Evolutionary conservation across 1,140 invertebrate genomes (phyloP).

Genomic region (Yoshiicerus persimilis): DNA sequence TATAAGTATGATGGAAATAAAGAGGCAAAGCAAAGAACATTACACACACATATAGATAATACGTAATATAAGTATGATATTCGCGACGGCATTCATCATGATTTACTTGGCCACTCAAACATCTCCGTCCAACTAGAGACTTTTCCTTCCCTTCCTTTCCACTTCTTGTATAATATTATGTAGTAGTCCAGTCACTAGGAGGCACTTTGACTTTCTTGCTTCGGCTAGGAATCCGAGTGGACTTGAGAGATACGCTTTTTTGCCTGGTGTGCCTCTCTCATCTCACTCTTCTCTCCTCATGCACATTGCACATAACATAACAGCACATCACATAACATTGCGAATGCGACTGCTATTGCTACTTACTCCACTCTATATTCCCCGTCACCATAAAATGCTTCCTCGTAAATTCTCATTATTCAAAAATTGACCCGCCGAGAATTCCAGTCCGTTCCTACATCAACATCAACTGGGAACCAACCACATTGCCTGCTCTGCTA

Average conservation of each 20-base stretch:
- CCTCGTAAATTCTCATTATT: slow-evolving; percentile 49
- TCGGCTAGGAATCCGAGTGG: neutral
- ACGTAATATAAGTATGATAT: slow-evolving; percentile 36
- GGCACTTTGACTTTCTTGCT: neutral
- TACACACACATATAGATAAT: neutral
- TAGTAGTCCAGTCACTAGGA: no score
- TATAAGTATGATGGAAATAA: neutral
- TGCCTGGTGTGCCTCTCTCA: neutral
- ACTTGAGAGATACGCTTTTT: neutral
- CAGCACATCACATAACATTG: neutral
- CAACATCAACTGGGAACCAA: neutral
- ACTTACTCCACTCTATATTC: slow-evolving; percentile 30
- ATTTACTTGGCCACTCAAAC: slow-evolving; percentile 48
- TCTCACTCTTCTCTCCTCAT: neutral
- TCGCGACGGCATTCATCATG: slow-evolving; percentile 48
- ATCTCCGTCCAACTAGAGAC: slow-evolving; percentile 11
- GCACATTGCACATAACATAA: neutral
- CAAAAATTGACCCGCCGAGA: slow-evolving; percentile 48
- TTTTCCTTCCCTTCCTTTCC: neutral
- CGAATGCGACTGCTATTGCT: slow-evolving; percentile 9
- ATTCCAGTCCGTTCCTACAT: slow-evolving; percentile 30
- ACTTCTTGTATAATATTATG: neutral
- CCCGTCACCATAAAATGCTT: slow-evolving; percentile 44
- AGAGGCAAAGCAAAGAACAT: neutral
- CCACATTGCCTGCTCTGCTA: neutral